phyloP scores from a whole-genome alignment of 2,888 invertebrate genomes.

The Nysson spinosus region DNA sequence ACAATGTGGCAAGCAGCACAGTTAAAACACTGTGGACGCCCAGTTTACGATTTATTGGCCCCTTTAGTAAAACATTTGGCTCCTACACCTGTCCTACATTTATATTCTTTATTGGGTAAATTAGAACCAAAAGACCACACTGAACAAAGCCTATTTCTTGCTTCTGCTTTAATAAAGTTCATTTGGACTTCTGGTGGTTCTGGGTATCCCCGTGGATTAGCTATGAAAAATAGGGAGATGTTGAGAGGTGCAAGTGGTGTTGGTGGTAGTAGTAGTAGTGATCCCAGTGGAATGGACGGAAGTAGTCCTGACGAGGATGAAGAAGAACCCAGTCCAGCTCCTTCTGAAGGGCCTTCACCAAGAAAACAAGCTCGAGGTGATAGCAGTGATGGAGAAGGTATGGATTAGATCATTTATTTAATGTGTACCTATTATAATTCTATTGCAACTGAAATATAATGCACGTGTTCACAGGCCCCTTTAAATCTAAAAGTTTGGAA shows the following conservation, averaged over 20 bases:
- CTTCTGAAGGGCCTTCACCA: constrained; percentile 80
- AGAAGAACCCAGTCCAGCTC: constrained; percentile 72
- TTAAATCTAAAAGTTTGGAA: constrained; percentile 80
- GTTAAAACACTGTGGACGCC: constrained; percentile 95
- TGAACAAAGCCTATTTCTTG: constrained; percentile 93
- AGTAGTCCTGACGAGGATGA: constrained; percentile 74
- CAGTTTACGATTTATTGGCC: constrained; percentile 93
- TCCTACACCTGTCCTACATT: constrained; percentile 91
- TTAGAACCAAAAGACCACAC: constrained; percentile 95
- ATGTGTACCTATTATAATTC: not conserved
- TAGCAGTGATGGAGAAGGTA: constrained; percentile 72
- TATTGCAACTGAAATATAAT: not conserved
- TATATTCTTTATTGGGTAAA: constrained; percentile 91
- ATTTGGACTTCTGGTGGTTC: constrained; percentile 89
- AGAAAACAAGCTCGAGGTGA: constrained; percentile 80
- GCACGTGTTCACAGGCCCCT: constrained; percentile 76
- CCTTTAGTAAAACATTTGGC: constrained; percentile 94
- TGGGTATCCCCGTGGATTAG: constrained; percentile 69
- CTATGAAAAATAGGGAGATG: constrained; percentile 69
- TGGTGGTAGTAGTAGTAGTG: constrained; percentile 74
- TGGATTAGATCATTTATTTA: constrained; percentile 37
- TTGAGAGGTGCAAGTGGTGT: constrained; percentile 65
- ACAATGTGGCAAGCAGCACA: constrained; percentile 97
- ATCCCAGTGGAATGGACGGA: constrained; percentile 73
- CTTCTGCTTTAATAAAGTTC: constrained; percentile 92